Base-by-base conservation (phyloP, 53 echinoderm and acorn worm species). In the Holothuria scabra region DNA sequence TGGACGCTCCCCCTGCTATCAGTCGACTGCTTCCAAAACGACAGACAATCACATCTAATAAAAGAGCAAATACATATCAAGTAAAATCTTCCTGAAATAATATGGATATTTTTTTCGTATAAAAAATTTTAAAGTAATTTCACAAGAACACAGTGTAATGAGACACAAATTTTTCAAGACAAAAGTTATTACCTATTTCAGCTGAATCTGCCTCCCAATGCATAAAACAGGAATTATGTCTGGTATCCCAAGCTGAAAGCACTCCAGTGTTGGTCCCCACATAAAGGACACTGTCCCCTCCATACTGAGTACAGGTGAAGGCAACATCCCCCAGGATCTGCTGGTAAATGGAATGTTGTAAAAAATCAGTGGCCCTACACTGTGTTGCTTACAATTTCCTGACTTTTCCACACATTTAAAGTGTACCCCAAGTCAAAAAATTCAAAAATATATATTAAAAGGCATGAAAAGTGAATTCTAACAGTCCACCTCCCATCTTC, bases 141-240 rank as follows among this genome's bases (percentile, higher is more conserved):
- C 10, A 6, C 41, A 41, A 41, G 7, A 41, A 44, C 5, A 44
- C 44, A 5, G 10, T 7, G 18, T 18, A 52, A 52, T 18, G 16
- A 52, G 14, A 52, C 1, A 16, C 41, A 64, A 64, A 13, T 64
- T 25, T n/a, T 12, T 64, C 64, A 64, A 12, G 23, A 5, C n/a
- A n/a, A 64, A 1, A 26, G 3, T 28, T 19, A 80, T 65, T 62
- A 96, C 96, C 93, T 87, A 97, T 97, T 89, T 97, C 97, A 46
- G 92, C 88, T 19, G 92, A 86, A 59, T 97, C 97, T n/a, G 97
- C 97, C 35, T 97, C 97, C 97, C 97, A 97, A 62, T 94, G 92
- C 94, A 97, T 94, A 76, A 97, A 97, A 91, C 97, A 97, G 1
- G 94, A 92, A 78, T 97, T 97, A 67, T 94, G 97, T 28, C 90